A percentile compares a stretch with the other conserved stretches of the same genome.
phyloP scores from a whole-genome alignment of 2,888 invertebrate species.

The Agrilus biguttatus region DNA sequence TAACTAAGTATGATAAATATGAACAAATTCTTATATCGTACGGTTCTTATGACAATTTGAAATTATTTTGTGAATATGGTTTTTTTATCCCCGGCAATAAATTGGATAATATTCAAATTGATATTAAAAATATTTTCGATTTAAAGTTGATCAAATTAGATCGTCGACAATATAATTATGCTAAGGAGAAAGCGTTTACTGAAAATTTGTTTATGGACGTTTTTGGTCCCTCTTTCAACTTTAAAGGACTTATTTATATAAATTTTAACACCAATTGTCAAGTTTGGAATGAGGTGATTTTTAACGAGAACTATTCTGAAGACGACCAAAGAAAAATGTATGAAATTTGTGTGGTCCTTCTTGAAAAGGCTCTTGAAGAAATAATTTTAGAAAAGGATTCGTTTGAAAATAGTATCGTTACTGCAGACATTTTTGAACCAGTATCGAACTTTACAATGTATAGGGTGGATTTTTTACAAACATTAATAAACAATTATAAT shows the following conservation, averaged over 20 bases:
- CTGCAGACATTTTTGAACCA: conserved; percentile 1
- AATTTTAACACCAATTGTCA: conserved; percentile 8
- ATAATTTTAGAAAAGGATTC: background rate
- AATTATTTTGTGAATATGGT: conserved; percentile 77
- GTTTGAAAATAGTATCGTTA: background rate
- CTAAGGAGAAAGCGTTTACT: conserved; percentile 44
- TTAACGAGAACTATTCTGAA: conserved; percentile 9
- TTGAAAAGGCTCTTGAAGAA: conserved; percentile 5
- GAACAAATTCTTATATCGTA: conserved; percentile 81
- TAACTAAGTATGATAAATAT: conserved; percentile 40
- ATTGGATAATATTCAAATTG: conserved; percentile 50
- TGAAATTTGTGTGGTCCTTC: conserved; percentile 4
- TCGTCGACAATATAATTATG: conserved; percentile 40
- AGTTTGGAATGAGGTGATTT: conserved; percentile 13
- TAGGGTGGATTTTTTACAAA: conserved; percentile 7
- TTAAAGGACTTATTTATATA: conserved; percentile 29
- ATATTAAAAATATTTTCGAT: conserved; percentile 37
- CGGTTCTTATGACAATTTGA: conserved; percentile 66
- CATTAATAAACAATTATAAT: conserved; percentile 1
- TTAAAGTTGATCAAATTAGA: conserved; percentile 25
- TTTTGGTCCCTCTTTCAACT: conserved; percentile 52
- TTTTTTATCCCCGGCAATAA: conserved; percentile 58
- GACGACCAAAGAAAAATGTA: conserved; percentile 7
- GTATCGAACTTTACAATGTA: conserved; percentile 8
- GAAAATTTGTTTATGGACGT: conserved; percentile 47